Base-by-base conservation (phyloP, 2,113 vertebrate species). In the Cercocebus atys region DNA sequence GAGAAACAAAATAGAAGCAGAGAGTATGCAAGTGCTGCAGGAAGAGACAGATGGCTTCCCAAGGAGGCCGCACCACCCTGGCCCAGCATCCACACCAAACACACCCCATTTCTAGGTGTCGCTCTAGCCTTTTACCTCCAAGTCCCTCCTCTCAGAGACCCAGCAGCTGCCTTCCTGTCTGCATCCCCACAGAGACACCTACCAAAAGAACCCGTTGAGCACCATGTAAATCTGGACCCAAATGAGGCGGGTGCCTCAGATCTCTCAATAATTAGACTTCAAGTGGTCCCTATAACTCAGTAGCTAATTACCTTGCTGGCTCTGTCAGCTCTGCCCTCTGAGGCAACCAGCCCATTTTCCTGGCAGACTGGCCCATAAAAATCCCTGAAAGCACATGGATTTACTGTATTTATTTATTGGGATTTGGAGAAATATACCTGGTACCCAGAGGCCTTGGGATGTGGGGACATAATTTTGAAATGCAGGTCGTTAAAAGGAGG, bases 401-500 rank as follows among this genome's bases (percentile, higher is more conserved):
- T 94, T 95, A 90, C 97, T 97, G 75, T 95, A 93, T 97, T 98
- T 97, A 91, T 97, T 97, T 97, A 96, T 96, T 97, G 96, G 88
- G 52, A 92, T 95, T 92, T 94, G 92, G 66, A 97, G 96, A 97
- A 96, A 96, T 94, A 93, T 61, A 73, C 96, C 76, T 84, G 50
- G 87, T 78, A 83, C 90, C 97, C 66, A 78, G 92, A 79, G 88
- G 80, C 92, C 70, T 81, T 45, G 80, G 40, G 92, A 84, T 8
- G 25, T 55, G 90, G 92, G 78, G 80, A 96, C 90, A 86, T 97
- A 83, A 96, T 97, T 97, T 92, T 88, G 84, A 96, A 93, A 97
- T 32, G 76, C 87, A 59, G 90, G 81, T 96, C n/a, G 0, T 97
- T 98, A 97, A 95, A 92, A 96, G 72, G 72, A 84, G 57, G 43